phyloP scores from a whole-genome alignment of 2,888 invertebrate species.

The Latheticus oryzae region DNA sequence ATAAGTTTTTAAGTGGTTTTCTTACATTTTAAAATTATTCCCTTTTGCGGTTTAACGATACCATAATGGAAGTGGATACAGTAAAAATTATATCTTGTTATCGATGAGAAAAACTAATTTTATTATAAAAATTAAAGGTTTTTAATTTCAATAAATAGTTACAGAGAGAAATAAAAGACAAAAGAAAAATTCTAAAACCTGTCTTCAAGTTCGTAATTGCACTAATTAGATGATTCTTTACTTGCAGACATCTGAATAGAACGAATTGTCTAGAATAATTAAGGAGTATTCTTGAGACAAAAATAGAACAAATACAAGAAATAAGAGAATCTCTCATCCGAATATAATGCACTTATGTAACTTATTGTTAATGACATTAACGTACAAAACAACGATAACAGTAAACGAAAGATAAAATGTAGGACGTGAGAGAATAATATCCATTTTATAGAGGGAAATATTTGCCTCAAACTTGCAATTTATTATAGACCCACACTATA shows the following conservation, averaged over 20 bases:
- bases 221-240: slow-evolving; percentile 8
- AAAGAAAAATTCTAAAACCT: no score
- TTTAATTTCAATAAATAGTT: no score
- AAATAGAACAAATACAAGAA: slow-evolving; percentile 2
- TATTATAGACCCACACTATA: slow-evolving; percentile 21
- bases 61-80: slow-evolving; percentile 16
- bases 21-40: slow-evolving; percentile 28
- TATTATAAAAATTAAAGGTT: no score
- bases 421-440: slow-evolving; percentile 29
- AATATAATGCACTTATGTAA: slow-evolving; percentile 15
- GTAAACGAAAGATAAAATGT: slow-evolving; percentile 28
- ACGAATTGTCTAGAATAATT: slow-evolving; percentile 11
- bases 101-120: no score
- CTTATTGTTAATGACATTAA: slow-evolving; percentile 24
- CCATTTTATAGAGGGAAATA: slow-evolving; percentile 23
- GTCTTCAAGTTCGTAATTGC: slow-evolving; percentile 20
- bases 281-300: slow-evolving; percentile 7
- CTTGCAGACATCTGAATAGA: slow-evolving; percentile 1
- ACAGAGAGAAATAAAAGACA: no score
- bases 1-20: slow-evolving; percentile 13
- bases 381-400: slow-evolving; percentile 27
- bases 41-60: slow-evolving; percentile 23
- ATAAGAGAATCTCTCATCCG: slow-evolving; percentile 5
- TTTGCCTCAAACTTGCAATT: slow-evolving; percentile 26
- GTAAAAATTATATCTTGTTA: no score